Evolutionary conservation across 1,140 invertebrate genomes (phyloP).

Genomic region (Heliothis subflexa): DNA sequence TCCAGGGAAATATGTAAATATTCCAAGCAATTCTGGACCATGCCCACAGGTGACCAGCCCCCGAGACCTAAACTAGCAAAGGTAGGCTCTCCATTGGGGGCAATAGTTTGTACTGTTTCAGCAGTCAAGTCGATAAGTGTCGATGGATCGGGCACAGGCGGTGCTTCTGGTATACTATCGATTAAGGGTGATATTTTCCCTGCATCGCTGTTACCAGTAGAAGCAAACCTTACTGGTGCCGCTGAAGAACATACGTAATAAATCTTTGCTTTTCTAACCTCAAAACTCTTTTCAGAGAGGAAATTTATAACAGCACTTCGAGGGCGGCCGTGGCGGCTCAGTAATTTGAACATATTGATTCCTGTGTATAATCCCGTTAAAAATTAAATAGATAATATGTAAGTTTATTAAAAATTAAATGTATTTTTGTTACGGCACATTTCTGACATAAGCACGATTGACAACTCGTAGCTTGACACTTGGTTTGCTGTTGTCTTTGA

Average conservation of each 20-base stretch:
- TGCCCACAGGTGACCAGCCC: slow-evolving; percentile 91
- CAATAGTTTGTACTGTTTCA: slow-evolving; percentile 78
- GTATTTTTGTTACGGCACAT: slow-evolving; percentile 51
- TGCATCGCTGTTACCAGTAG: slow-evolving; percentile 63
- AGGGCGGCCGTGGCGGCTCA: slow-evolving; percentile 71
- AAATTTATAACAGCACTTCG: slow-evolving; percentile 70
- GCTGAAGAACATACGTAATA: slow-evolving; percentile 78
- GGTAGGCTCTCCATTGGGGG: slow-evolving; percentile 90
- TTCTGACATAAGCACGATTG: slow-evolving; percentile 42
- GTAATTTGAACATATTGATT: slow-evolving; percentile 77
- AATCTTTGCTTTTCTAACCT: slow-evolving; percentile 79
- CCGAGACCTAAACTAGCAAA: slow-evolving; percentile 93
- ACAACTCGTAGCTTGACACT: background rate
- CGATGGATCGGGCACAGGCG: slow-evolving; percentile 77
- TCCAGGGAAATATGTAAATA: slow-evolving; percentile 91
- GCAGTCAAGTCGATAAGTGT: slow-evolving; percentile 67
- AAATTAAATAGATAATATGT: background rate
- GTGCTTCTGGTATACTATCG: slow-evolving; percentile 86
- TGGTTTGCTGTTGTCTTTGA: background rate
- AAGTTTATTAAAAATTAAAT: background rate
- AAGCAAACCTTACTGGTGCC: slow-evolving; percentile 72
- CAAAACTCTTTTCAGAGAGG: slow-evolving; percentile 73
- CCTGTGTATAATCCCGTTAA: background rate
- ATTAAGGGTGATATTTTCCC: slow-evolving; percentile 72
- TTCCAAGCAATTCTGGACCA: slow-evolving; percentile 93